Conservation (phyloP, 35 echinoderm and acorn worm genomes). For the Apostichopus japonicus region DNA sequence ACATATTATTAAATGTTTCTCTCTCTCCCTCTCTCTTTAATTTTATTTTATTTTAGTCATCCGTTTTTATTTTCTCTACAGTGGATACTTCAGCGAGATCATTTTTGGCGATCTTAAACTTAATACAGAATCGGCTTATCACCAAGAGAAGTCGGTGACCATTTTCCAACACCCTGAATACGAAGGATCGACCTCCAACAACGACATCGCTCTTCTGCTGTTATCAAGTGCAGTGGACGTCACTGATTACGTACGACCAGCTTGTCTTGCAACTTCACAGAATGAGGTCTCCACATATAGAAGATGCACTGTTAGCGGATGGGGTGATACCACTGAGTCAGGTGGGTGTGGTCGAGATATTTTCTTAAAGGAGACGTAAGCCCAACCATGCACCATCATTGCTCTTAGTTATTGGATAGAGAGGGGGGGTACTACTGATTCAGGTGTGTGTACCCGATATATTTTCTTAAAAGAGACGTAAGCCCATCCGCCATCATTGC, state of each 20-base stretch:
- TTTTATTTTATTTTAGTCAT: no score
- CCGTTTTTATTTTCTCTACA: neutral
- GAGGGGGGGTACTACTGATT: constrained; percentile 18
- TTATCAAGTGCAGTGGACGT: neutral
- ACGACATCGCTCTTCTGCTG: constrained; percentile 55
- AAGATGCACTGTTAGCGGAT: constrained; percentile 31
- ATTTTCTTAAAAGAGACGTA: no score
- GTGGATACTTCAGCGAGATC: constrained; percentile 4
- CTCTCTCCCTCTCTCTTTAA: no score
- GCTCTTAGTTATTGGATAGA: constrained; percentile 28
- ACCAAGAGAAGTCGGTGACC: neutral
- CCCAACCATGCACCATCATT: no score
- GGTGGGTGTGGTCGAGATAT: no score
- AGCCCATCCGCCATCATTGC: no score
- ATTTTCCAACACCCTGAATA: constrained; percentile 47
- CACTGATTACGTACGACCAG: constrained; percentile 49
- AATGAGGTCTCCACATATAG: constrained; percentile 8
- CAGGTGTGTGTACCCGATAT: no score
- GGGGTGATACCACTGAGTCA: neutral
- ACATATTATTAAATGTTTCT: no score
- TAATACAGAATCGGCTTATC: neutral
- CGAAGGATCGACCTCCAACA: neutral
- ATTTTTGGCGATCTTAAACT: neutral
- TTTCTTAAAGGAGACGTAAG: no score
- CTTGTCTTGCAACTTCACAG: constrained; percentile 38